Evolutionary conservation across 2,888 invertebrate genomes (phyloP).

Genomic region (Lagria hirta): DNA sequence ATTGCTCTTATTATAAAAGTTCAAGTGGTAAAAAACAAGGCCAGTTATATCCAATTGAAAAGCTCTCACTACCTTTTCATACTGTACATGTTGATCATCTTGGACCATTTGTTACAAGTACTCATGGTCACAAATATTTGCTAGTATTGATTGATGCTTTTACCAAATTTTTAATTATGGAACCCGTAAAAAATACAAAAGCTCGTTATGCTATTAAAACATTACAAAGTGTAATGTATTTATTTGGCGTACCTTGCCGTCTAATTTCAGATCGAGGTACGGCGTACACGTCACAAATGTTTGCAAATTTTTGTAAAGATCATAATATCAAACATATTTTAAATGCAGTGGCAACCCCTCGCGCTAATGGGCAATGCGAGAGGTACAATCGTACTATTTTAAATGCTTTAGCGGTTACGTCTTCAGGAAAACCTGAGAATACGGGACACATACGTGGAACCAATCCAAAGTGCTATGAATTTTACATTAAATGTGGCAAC

Average conservation of each 20-base stretch:
- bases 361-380: constrained; percentile 23
- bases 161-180: constrained; percentile 37
- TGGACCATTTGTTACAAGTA: constrained; percentile 36
- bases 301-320: constrained; percentile 18
- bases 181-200: constrained; percentile 32
- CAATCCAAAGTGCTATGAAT: constrained; percentile 37
- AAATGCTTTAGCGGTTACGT: constrained; percentile 5
- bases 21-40: constrained; percentile 32
- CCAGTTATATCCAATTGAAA: constrained; percentile 37
- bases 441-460: constrained; percentile 36
- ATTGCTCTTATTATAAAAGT: constrained; percentile 38
- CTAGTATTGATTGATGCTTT: constrained; percentile 37
- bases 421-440: constrained; percentile 24
- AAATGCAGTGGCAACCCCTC: constrained; percentile 24
- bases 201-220: constrained; percentile 24
- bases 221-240: constrained; percentile 25
- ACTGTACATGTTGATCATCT: constrained; percentile 36
- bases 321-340: constrained; percentile 26
- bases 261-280: constrained; percentile 26
- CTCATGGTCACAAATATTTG: constrained; percentile 32
- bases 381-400: constrained; percentile 16
- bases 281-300: constrained; percentile 26
- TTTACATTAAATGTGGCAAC: constrained; percentile 27
- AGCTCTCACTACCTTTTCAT: constrained; percentile 20
- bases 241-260: constrained; percentile 34